Conservation (phyloP, 1,140 invertebrate species). For the Hestina assimilis region DNA sequence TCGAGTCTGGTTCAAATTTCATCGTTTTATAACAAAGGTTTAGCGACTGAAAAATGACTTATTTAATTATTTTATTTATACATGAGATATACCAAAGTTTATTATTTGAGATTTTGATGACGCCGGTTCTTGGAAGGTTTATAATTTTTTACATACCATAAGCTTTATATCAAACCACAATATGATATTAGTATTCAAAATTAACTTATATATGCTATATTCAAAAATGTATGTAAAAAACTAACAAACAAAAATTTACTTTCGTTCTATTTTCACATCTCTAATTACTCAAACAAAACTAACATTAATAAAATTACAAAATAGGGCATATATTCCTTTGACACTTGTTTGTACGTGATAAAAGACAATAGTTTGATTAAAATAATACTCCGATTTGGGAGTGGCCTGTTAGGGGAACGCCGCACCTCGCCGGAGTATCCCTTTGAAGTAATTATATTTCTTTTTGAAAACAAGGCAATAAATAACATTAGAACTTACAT, state of each 20-base stretch:
- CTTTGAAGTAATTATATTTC: constrained; percentile 39
- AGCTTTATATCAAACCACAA: too few relatives aligned
- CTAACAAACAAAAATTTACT: background rate
- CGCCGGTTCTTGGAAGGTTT: too few relatives aligned
- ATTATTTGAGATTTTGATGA: too few relatives aligned
- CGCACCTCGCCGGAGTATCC: constrained; percentile 35
- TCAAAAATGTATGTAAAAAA: background rate
- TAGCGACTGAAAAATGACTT: too few relatives aligned
- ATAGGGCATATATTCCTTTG: background rate
- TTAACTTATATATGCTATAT: too few relatives aligned
- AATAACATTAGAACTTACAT: constrained; percentile 22
- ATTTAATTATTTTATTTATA: too few relatives aligned
- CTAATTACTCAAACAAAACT: background rate
- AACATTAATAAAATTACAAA: background rate
- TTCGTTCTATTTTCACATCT: background rate
- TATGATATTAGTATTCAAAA: too few relatives aligned
- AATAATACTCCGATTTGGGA: constrained; percentile 60
- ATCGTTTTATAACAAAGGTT: too few relatives aligned
- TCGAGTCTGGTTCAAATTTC: too few relatives aligned
- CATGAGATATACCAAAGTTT: too few relatives aligned
- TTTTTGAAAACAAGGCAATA: constrained; percentile 34
- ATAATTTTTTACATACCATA: too few relatives aligned
- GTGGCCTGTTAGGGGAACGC: constrained; percentile 38
- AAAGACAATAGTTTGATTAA: constrained; percentile 56
- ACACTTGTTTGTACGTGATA: constrained; percentile 32